These are phyloP conservation scores for Eubasilissa splendida DNA, from an alignment of 2,888 invertebrate species.

Conservation along the genomic window DNA sequence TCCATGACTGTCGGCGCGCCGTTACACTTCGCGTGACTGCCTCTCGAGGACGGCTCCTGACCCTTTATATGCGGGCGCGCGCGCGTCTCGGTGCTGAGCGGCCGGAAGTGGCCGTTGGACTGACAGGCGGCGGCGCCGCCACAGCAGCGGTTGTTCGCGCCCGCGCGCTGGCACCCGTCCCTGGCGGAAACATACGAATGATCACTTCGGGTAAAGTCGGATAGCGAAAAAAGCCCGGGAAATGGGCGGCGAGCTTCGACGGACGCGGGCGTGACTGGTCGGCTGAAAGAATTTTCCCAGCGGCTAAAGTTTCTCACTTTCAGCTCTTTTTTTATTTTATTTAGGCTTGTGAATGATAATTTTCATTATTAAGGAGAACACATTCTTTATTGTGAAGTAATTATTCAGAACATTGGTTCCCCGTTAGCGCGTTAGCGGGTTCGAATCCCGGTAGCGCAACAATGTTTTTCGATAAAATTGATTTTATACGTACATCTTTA, in stretches of 20 bases:
- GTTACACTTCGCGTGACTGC: constrained; percentile 61
- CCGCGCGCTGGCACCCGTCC: constrained; percentile 34
- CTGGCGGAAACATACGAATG: constrained; percentile 43
- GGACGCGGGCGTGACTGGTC: too few species aligned
- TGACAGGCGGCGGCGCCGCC: constrained; percentile 40
- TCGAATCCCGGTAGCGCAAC: too few species aligned
- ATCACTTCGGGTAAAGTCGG: constrained; percentile 40
- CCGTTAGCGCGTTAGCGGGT: too few species aligned
- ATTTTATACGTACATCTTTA: too few species aligned
- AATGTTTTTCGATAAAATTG: too few species aligned
- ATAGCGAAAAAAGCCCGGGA: constrained; percentile 7
- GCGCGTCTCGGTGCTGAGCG: constrained; percentile 38
- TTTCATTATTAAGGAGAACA: too few species aligned
- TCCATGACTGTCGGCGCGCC: constrained; percentile 64
- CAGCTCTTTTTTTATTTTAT: too few species aligned
- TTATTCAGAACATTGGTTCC: too few species aligned
- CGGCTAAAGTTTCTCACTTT: background rate
- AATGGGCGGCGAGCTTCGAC: constrained; percentile 13
- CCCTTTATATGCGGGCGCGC: constrained; percentile 37
- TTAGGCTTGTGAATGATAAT: too few species aligned
- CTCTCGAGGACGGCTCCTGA: constrained; percentile 64
- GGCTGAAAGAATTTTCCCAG: background rate
- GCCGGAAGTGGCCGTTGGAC: constrained; percentile 53
- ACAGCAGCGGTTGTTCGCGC: constrained; percentile 41
- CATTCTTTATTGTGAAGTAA: too few species aligned